Evolutionary conservation across 1,140 invertebrate genomes (phyloP).

Genomic region (Drosophila pectinifera): DNA sequence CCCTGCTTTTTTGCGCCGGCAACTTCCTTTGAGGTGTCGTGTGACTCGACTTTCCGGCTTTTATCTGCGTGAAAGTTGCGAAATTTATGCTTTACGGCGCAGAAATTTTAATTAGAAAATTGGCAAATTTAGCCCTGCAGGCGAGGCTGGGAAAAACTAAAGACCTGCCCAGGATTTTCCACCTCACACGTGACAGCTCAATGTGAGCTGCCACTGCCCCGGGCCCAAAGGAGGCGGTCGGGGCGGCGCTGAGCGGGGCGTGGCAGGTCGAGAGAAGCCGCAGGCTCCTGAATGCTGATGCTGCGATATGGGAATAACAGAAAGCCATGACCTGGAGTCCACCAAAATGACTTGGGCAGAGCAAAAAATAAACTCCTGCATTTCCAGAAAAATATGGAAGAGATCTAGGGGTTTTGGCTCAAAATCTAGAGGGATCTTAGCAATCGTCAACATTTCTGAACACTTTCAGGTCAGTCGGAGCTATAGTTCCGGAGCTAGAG

Average conservation of each 20-base stretch:
- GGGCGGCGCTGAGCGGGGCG: slow-evolving; percentile 21
- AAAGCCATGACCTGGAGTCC: slow-evolving; percentile 54
- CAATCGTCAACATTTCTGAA: too few species aligned
- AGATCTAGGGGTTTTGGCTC: neutral
- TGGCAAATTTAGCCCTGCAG: slow-evolving; percentile 69
- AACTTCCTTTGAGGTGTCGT: slow-evolving; percentile 58
- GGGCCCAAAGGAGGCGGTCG: slow-evolving; percentile 19
- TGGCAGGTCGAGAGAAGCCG: slow-evolving; percentile 38
- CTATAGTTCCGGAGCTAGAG: too few species aligned
- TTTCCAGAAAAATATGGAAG: slow-evolving; percentile 1
- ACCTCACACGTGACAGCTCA: slow-evolving; percentile 77
- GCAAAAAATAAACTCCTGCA: neutral
- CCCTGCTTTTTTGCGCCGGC: slow-evolving; percentile 1
- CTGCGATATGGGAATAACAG: slow-evolving; percentile 53
- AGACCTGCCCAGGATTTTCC: slow-evolving; percentile 21
- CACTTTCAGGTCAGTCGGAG: neutral
- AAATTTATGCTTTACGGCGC: slow-evolving; percentile 83
- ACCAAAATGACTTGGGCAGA: slow-evolving; percentile 44
- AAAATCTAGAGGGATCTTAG: too few species aligned
- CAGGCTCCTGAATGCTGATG: slow-evolving; percentile 45
- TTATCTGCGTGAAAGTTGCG: slow-evolving; percentile 70
- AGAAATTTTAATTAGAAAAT: slow-evolving; percentile 84
- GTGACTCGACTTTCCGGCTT: slow-evolving; percentile 54
- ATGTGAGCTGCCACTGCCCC: slow-evolving; percentile 40
- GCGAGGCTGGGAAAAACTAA: slow-evolving; percentile 28